Base-by-base conservation (phyloP, 2,113 vertebrate species). In the Lepus europaeus region DNA sequence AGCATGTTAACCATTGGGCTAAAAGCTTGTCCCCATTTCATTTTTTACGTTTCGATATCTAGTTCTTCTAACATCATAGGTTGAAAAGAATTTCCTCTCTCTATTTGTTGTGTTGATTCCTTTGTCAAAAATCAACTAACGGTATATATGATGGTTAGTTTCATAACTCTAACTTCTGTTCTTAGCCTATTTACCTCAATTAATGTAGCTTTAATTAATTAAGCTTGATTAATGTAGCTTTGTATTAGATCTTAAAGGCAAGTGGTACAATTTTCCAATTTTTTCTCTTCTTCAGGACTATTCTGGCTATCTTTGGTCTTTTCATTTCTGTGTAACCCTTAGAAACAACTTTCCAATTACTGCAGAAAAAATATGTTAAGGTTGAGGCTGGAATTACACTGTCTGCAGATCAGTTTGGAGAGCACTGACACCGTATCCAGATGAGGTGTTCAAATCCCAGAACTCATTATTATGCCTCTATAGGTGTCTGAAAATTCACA, bases 11-110 rank as follows among this genome's bases (percentile, higher is more conserved):
- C 45, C 6, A 45, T 45, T 45, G 6, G 45, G 45, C 45, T 45
- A 45, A 45, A 45, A 45, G 45, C 6, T 45, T 45, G 45, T 45
- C 45, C 45, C 45, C 45, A 45, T 45, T 45, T 45, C 45, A 45
- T 45, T 77, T n/a, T 51, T 29, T 5, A 72, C 31, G 45, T 69
- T 31, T 51, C 31, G 27, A 8, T 63, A 53, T 77, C 14, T 31
- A 78, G 17, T 86, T 94, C 49, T 89, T 70, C 13, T 64, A 33
- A 56, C 33, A 72, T 23, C 22, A 92, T 83, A 77, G 63, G 70
- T 88, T 53, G 25, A 63, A 92, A 87, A 69, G 25, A 51, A 68
- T 63, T 73, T 78, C 49, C 51, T 80, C 89, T 59, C 51, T 2
- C 36, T 6, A 72, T 73, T n/a, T 70, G 69, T 90, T 70, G 39